Evolutionary conservation across 2,113 vertebrate species (phyloP), one percentile per base, ranked within the genome.

Genomic region (Anarrhichthys ocellatus): DNA sequence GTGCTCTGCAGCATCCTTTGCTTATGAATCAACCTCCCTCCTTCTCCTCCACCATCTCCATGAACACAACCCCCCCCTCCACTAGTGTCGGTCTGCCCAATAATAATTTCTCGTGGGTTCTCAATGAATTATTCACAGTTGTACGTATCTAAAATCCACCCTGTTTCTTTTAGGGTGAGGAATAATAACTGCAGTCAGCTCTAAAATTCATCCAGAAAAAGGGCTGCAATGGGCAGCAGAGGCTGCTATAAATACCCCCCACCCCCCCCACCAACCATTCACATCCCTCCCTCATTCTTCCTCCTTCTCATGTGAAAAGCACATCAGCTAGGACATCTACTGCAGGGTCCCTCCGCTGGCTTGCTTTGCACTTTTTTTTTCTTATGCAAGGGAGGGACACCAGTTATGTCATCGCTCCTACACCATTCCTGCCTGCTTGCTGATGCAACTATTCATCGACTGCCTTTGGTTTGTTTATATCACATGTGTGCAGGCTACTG

Each of bases 211-310:
- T 89, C 69, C 75, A 87, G 68, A 79, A 85, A 52, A 78, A 82
- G 76, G 86, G 88, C 87, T 90, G 92, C 89, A 83, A 90, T 88
- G 84, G 87, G 88, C 69, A 54, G 64, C 83, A 78, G 84, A 64
- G 68, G 72, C 46, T 83, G 87, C 94, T 95, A 95, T 94, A 95
- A 95, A 96, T 95, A 95, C 91, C 65, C 76, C 0, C 61, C 14
- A 2, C 48, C 48, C 1, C 56, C 24, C 17, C 58, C 61, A 36
- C 32, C 72, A 58, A 61, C 71, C 65, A 34, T 83, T 73, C 69
- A 77, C 73, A 73, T 81, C 79, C 79, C 72, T 84, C 89, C 67
- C 76, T 78, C 71, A 20, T 66, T 72, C 82, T 72, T 63, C 80
- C 78, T 76, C 79, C 64, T 83, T 40, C 78, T 68, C 72, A n/a